Percentiles rank a stretch among this genome's conserved stretches.
phyloP scores from a whole-genome alignment of 2,113 vertebrate genomes.

The Noctilio leporinus region DNA sequence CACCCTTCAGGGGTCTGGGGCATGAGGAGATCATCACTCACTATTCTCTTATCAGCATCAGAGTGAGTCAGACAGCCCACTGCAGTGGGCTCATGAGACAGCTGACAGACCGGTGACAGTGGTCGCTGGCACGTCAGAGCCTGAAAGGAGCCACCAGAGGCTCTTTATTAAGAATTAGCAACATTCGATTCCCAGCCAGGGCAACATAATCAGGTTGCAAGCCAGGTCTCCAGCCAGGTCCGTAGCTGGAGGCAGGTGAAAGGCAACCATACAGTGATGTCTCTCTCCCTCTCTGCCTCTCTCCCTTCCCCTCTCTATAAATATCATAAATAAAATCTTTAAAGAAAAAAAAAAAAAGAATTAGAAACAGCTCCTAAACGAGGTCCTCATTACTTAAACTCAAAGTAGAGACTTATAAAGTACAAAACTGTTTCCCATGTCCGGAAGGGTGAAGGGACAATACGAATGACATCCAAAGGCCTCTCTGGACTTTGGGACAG shows the following conservation, averaged over 20 bases:
- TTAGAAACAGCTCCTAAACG: not conserved
- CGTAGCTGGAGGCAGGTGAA: too few relatives aligned
- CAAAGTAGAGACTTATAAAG: not conserved
- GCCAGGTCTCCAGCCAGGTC: too few relatives aligned
- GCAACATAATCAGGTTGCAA: too few relatives aligned
- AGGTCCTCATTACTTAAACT: not conserved
- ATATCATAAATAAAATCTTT: too few relatives aligned
- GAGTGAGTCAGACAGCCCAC: not conserved
- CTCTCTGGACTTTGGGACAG: not conserved
- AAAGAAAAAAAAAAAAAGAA: too few relatives aligned
- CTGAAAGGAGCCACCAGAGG: not conserved
- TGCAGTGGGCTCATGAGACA: rapidly evolving
- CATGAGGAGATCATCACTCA: not conserved
- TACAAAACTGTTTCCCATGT: not conserved
- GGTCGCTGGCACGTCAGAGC: not conserved
- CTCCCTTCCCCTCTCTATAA: too few relatives aligned
- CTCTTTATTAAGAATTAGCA: not conserved
- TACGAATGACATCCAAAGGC: not conserved
- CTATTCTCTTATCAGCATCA: not conserved
- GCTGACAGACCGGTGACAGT: not conserved
- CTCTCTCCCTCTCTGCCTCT: too few relatives aligned
- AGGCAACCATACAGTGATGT: too few relatives aligned
- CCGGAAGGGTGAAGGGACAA: not conserved
- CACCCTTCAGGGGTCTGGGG: not conserved
- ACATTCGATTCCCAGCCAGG: too few relatives aligned